Base-by-base conservation (phyloP, 2,797 vertebrate genomes). In the Pelodytes ibericus region DNA sequence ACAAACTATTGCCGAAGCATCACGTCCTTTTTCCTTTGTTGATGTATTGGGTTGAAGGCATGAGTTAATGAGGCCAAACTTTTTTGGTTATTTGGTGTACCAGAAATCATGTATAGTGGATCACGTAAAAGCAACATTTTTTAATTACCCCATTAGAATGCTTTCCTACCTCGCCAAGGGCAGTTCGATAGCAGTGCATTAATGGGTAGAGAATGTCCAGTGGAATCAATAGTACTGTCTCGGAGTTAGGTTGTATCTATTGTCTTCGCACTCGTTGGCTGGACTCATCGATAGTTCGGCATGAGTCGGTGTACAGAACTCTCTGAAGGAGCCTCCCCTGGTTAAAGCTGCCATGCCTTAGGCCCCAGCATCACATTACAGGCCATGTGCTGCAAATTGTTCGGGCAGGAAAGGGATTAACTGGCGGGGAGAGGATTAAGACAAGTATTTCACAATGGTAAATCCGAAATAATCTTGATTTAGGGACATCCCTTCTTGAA, bases 11-110 rank as follows among this genome's bases (percentile, higher is more conserved):
- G n/a, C n/a, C n/a, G n/a, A n/a, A n/a, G n/a, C n/a, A n/a, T n/a
- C n/a, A n/a, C n/a, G n/a, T n/a, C n/a, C n/a, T n/a, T n/a, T n/a
- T n/a, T n/a, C n/a, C 3, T 13, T 44, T 62, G 13, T 31, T 31
- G 26, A 24, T 57, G 39, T 15, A 16, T n/a, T 49, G 22, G 67
- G 67, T 72, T 10, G 6, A 59, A 60, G 75, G 60, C 68, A 66
- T 29, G 26, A 64, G 51, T 59, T 77, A 72, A 72, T 72, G 60
- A 72, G 68, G 36, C 61, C 39, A 25, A 26, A 44, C 61, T 36
- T 27, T 33, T n/a, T 36, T 51, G 11, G n/a, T 47, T 59, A 27
- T 27, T 58, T 29, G 71, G 33, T 53, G 49, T 53, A 24, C 22
- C n/a, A 53, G 20, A n/a, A n/a, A n/a, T 53, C 49, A 53, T 20